Percentiles rank a stretch among this genome's conserved stretches.
phyloP scores from a whole-genome alignment of 2,888 invertebrate genomes.

The Electrophaes corylata region DNA sequence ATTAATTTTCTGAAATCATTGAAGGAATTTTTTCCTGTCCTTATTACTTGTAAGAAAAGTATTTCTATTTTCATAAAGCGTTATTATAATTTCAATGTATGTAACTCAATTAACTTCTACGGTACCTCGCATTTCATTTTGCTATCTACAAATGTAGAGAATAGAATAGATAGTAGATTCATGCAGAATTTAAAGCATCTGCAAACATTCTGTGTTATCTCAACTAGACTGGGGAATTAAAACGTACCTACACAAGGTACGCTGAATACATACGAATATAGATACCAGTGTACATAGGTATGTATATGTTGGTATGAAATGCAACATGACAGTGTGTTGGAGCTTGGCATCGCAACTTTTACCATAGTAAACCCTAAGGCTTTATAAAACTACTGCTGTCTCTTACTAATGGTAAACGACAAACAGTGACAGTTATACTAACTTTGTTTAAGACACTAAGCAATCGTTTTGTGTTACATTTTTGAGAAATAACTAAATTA shows the following conservation, averaged over 20 bases:
- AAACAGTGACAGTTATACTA: too few species aligned
- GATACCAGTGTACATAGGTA: background rate
- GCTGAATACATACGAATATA: constrained; percentile 2
- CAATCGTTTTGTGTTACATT: too few species aligned
- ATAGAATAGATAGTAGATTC: constrained; percentile 17
- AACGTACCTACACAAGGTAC: constrained; percentile 21
- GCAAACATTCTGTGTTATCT: constrained; percentile 26
- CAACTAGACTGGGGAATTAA: constrained; percentile 27
- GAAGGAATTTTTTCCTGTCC: too few species aligned
- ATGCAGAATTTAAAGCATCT: constrained; percentile 24
- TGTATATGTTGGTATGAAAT: background rate
- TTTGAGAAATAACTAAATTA: too few species aligned
- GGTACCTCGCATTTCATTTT: constrained; percentile 2
- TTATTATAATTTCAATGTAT: background rate
- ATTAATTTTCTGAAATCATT: background rate
- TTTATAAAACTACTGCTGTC: too few species aligned
- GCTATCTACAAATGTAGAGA: constrained; percentile 4
- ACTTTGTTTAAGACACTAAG: too few species aligned
- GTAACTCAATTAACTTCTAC: background rate
- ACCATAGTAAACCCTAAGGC: background rate
- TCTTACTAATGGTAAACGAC: too few species aligned
- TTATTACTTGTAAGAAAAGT: background rate
- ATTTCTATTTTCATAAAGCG: background rate
- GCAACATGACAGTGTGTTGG: constrained; percentile 9
- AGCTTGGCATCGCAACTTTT: constrained; percentile 4